Evolutionary conservation across 1,140 invertebrate species (phyloP).

Genomic region (Caenorhabditis latens): DNA sequence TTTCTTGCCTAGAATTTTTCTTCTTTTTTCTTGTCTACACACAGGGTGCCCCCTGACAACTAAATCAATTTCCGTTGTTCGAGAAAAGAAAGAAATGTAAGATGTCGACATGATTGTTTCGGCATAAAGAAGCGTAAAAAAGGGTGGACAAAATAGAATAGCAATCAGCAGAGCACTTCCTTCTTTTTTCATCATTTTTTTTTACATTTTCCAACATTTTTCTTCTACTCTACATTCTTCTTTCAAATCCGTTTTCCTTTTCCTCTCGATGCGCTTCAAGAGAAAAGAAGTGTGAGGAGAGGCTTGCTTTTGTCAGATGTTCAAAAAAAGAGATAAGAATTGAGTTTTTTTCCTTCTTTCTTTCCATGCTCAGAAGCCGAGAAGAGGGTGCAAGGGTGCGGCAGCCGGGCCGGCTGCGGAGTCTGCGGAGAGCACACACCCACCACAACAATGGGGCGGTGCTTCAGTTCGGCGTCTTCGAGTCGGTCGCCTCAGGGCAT

Average conservation of each 20-base stretch:
- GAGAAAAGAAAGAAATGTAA: constrained; percentile 1
- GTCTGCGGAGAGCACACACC: constrained; percentile 43
- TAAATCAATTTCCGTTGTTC: background rate
- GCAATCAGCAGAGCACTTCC: constrained; percentile 48
- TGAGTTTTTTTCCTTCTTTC: constrained; percentile 18
- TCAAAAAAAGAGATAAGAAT: constrained; percentile 54
- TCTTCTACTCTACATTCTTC: background rate
- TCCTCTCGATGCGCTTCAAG: background rate
- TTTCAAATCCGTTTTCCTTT: constrained; percentile 29
- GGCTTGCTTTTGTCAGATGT: constrained; percentile 44
- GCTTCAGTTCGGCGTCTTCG: constrained; percentile 49
- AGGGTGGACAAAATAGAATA: constrained; percentile 5
- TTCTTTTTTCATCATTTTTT: constrained; percentile 47
- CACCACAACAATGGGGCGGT: constrained; percentile 49
- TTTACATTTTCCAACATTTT: constrained; percentile 12
- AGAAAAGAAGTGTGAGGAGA: constrained; percentile 9
- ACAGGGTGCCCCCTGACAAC: background rate
- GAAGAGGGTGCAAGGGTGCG: constrained; percentile 28
- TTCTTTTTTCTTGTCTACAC: background rate
- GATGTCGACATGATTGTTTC: background rate
- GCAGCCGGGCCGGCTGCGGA: background rate
- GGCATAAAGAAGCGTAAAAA: constrained; percentile 3
- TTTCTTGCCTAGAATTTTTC: background rate
- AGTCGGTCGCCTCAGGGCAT: constrained; percentile 52
- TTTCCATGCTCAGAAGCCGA: background rate